These are phyloP conservation scores for Penaeus vannamei DNA, from an alignment of 1,140 invertebrate species.

Conservation along the genomic window DNA sequence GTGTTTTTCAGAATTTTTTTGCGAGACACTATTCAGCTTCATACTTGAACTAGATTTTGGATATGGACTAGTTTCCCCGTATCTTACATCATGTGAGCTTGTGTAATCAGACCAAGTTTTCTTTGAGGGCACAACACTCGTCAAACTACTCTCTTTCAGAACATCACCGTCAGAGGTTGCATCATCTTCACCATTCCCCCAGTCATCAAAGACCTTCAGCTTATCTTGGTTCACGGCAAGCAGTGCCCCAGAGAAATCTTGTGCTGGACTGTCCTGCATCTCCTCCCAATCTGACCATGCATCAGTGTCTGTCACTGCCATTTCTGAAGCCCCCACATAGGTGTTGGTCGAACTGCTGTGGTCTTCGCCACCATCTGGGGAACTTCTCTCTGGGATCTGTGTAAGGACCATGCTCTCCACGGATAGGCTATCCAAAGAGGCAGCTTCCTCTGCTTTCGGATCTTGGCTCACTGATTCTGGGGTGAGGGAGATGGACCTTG, in stretches of 20 bases:
- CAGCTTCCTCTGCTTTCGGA: constrained; percentile 9
- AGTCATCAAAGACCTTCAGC: not conserved
- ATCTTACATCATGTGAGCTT: no score
- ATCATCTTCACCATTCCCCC: not conserved
- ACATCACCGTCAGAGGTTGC: not conserved
- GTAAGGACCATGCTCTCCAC: constrained; percentile 14
- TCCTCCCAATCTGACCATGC: constrained; percentile 64
- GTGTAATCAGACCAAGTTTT: not conserved
- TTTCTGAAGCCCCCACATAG: not conserved
- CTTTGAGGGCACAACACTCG: constrained; percentile 6
- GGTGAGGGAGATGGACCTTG: constrained; percentile 49
- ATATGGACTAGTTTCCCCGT: not conserved
- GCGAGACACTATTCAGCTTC: constrained; percentile 37
- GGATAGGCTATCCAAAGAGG: constrained; percentile 51
- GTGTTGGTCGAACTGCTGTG: not conserved
- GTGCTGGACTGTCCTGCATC: constrained; percentile 46
- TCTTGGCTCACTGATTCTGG: constrained; percentile 23
- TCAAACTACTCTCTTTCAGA: not conserved
- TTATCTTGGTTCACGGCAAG: constrained; percentile 38
- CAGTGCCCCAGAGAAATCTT: constrained; percentile 30
- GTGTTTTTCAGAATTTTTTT: not conserved
- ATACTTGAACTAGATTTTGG: constrained; percentile 48
- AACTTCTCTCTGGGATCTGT: constrained; percentile 57
- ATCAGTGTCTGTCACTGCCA: constrained; percentile 27
- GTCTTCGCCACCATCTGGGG: constrained; percentile 57